These are phyloP conservation scores for Piaya cayana DNA, from an alignment of 2,113 vertebrate species.

Conservation along the genomic window DNA sequence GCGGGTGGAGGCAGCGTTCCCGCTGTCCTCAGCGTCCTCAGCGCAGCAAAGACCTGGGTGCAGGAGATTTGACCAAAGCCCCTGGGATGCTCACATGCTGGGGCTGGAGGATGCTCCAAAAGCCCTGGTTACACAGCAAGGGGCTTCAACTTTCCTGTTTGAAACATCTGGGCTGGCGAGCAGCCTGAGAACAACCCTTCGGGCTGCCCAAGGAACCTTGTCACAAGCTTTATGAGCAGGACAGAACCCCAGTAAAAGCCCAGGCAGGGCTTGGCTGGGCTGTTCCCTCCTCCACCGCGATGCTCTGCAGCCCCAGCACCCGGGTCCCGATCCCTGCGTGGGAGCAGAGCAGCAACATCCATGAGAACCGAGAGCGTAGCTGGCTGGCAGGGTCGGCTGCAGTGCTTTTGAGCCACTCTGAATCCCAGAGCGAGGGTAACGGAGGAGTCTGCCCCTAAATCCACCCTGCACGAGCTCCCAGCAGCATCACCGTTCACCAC, in stretches of 20 bases:
- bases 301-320: background rate
- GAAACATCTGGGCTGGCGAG: background rate
- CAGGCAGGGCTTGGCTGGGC: background rate
- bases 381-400: background rate
- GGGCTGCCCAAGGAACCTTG: background rate
- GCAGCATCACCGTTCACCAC: too few species aligned
- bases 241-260: background rate
- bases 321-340: fast-evolving
- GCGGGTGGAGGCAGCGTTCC: background rate
- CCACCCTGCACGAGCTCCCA: background rate
- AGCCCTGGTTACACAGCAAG: background rate
- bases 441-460: background rate
- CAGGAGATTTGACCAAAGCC: too few species aligned
- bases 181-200: background rate
- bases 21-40: too few species aligned
- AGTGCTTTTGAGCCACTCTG: background rate
- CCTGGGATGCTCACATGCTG: fast-evolving
- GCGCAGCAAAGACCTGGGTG: background rate
- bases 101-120: background rate
- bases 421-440: fast-evolving
- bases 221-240: background rate
- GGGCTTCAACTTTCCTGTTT: background rate
- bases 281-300: background rate
- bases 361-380: background rate
- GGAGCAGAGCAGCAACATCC: background rate